Evolutionary conservation across 1,140 invertebrate species (phyloP).

Genomic region (Tribolium castaneum): DNA sequence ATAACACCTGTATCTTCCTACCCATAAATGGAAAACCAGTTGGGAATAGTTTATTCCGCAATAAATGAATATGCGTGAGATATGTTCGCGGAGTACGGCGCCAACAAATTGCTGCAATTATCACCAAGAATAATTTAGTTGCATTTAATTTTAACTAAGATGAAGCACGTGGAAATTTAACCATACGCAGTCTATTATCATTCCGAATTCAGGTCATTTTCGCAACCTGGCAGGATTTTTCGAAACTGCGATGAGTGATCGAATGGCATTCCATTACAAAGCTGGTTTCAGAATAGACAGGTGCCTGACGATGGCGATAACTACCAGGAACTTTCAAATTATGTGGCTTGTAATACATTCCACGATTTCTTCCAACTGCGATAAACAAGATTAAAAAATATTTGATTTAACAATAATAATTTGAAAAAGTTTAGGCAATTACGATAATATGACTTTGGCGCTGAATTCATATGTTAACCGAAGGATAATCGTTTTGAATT

Average conservation of each 20-base stretch:
- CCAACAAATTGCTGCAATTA: constrained; percentile 21
- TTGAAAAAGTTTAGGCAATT: background rate
- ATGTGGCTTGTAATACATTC: constrained; percentile 8
- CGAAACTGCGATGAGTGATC: constrained; percentile 19
- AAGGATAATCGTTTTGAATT: constrained; percentile 5
- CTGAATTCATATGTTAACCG: background rate
- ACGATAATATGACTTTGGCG: background rate
- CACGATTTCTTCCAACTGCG: background rate
- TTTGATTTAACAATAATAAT: background rate
- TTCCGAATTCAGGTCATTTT: background rate
- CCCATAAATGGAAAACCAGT: too few species aligned
- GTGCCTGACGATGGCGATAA: constrained; percentile 33
- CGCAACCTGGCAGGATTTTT: background rate
- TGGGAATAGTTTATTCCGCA: too few species aligned
- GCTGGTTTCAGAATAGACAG: constrained; percentile 11
- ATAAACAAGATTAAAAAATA: constrained; percentile 13
- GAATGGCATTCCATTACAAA: constrained; percentile 14
- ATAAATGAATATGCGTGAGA: too few species aligned
- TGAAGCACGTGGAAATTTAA: background rate
- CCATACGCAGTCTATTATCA: background rate
- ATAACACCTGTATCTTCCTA: too few species aligned
- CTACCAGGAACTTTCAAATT: background rate
- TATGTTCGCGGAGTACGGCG: background rate
- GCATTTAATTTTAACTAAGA: constrained; percentile 21
- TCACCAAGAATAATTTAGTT: constrained; percentile 7